These are phyloP conservation scores for Troides helena DNA, from an alignment of 2,888 invertebrate genomes.

Conservation along the genomic window DNA sequence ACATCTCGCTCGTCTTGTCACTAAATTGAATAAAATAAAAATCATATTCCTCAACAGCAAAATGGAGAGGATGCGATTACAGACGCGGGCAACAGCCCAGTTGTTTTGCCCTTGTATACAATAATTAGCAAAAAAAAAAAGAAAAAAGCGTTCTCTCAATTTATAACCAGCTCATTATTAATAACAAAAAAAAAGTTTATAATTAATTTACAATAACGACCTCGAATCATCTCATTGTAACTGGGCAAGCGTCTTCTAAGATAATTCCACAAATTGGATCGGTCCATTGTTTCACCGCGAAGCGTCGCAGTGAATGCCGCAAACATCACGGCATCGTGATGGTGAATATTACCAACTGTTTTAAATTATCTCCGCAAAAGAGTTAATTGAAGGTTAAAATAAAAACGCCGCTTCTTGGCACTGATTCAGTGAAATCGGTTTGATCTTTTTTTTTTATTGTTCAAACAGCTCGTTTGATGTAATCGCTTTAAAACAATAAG, in stretches of 20 bases:
- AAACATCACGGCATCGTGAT: conserved; percentile 9
- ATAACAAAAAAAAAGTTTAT: too few relatives aligned
- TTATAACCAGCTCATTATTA: too few relatives aligned
- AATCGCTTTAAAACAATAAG: neutral
- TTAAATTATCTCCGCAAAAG: conserved; percentile 15
- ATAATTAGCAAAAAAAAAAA: too few relatives aligned
- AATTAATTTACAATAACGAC: neutral
- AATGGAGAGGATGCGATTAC: too few relatives aligned
- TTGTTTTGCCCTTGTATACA: too few relatives aligned
- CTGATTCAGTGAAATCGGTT: conserved; percentile 8
- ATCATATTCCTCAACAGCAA: too few relatives aligned
- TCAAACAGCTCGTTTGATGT: neutral
- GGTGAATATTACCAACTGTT: conserved; percentile 21
- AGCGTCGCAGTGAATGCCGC: conserved; percentile 15
- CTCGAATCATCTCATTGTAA: neutral
- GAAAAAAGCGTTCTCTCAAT: too few relatives aligned
- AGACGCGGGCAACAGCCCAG: too few relatives aligned
- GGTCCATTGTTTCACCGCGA: conserved; percentile 22
- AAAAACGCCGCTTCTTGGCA: conserved; percentile 3
- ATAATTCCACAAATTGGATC: conserved; percentile 2
- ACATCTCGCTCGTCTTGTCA: too few relatives aligned
- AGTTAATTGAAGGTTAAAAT: conserved; percentile 23
- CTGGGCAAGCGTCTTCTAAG: neutral
- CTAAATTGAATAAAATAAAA: too few relatives aligned
- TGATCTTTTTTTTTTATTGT: neutral